A percentile compares a stretch with the other conserved stretches of the same genome.
These are phyloP conservation scores for Mesochorus sp. DNA, from an alignment of 2,888 invertebrate species.

Conservation along the genomic window DNA sequence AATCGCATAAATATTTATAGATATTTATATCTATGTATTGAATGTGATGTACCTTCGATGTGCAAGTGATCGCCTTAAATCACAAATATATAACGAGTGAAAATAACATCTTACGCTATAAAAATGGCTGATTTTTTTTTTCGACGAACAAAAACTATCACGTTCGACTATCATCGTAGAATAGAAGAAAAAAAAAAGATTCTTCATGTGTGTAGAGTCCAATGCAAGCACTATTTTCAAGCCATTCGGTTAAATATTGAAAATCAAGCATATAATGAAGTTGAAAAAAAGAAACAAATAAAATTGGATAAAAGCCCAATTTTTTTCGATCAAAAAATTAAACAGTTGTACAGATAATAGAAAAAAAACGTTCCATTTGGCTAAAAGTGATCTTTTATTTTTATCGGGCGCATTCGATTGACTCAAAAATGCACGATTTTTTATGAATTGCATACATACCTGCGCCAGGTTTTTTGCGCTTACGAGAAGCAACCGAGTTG, in stretches of 20 bases:
- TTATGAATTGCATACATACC: constrained; percentile 81
- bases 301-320: neutral
- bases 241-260: constrained; percentile 31
- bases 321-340: constrained; percentile 10
- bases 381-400: neutral
- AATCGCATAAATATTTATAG: neutral
- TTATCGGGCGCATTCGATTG: constrained; percentile 22
- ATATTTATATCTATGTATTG: too few species aligned
- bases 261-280: neutral
- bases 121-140: constrained; percentile 1
- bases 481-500: constrained; percentile 83
- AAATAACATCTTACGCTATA: neutral
- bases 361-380: constrained; percentile 42
- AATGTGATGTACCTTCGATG: neutral
- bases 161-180: constrained; percentile 20
- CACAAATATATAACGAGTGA: neutral
- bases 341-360: neutral
- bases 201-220: constrained; percentile 16
- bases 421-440: constrained; percentile 19
- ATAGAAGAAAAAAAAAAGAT: too few species aligned
- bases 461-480: constrained; percentile 90
- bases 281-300: neutral
- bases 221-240: constrained; percentile 38
- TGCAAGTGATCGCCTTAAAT: constrained; percentile 5
- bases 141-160: neutral